Evolutionary conservation across 2,888 invertebrate genomes (phyloP).

Genomic region (Dione juno): DNA sequence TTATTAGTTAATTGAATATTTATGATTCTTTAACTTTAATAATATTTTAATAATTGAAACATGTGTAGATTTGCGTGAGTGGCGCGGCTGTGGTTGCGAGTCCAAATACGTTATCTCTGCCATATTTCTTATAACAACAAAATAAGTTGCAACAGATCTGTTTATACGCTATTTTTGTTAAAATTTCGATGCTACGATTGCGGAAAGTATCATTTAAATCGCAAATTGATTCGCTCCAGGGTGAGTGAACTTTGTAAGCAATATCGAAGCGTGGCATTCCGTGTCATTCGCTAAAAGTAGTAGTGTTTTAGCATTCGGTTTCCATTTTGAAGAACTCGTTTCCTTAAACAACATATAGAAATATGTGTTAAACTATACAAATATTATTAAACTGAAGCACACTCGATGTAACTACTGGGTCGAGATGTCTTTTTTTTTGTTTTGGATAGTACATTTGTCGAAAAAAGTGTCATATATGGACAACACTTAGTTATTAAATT

Average conservation of each 20-base stretch:
- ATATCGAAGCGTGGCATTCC: conserved; percentile 35
- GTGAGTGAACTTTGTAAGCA: conserved; percentile 33
- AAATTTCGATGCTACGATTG: neutral
- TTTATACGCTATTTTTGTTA: neutral
- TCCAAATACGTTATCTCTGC: no score
- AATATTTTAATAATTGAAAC: no score
- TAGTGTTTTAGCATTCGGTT: conserved; percentile 23
- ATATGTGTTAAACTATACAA: neutral
- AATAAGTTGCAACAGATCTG: neutral
- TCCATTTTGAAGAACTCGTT: conserved; percentile 21
- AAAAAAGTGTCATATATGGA: no score
- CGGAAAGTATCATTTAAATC: neutral
- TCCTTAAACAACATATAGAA: neutral
- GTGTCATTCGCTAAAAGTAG: conserved; percentile 29
- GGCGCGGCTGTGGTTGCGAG: no score
- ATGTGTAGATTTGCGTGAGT: no score
- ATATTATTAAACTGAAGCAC: neutral
- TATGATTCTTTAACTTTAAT: no score
- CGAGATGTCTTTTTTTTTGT: no score
- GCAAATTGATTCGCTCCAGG: conserved; percentile 19
- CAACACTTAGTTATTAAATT: no score
- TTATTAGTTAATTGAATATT: no score
- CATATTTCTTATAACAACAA: no score
- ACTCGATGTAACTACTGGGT: no score
- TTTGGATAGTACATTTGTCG: no score